Base-by-base conservation (phyloP, 2,888 invertebrate species). In the Pediacus dermestoides region DNA sequence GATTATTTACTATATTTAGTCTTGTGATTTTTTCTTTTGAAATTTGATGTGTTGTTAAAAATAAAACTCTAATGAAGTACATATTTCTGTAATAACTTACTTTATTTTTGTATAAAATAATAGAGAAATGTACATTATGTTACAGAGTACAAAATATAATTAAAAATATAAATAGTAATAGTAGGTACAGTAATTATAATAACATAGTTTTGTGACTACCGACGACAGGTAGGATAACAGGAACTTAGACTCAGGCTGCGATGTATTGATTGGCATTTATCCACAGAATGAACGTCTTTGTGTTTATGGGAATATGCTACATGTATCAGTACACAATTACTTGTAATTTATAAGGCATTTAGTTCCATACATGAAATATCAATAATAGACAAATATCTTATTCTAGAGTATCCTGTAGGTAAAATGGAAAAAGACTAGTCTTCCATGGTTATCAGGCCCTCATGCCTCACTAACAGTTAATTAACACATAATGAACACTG, bases 91-190 rank as follows among this genome's bases (percentile, higher is more conserved):
- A 44, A 44, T 48, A 48, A 53, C 46, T 46, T 48, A 50, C 48
- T 60, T 61, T 60, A 53, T 59, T 67, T 65, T 63, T 23, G 61
- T 66, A 67, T 61, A 67, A 67, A 67, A 67, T 64, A 66, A 64
- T 65, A 64, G 59, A 64, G 58, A 66, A 64, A 66, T 68, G 66
- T 68, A 67, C 66, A 68, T 56, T 65, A 62, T 65, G 61, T 67
- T 64, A 66, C 63, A 65, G 60, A 61, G 62, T 68, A 68, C 64
- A 68, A 68, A 68, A 67, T 68, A 66, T 63, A 68, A 66, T 62
- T 64, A 64, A 66, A 62, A 64, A 64, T 67, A 67, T 66, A 66
- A 67, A 67, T 66, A 68, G 61, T 58, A 60, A 56, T 64, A n/a
- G n/a, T n/a, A 63, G 62, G 60, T 64, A 66, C 60, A 61, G 55